phyloP scores from a whole-genome alignment of 2,888 invertebrate genomes.

The Eupithecia inturbata region DNA sequence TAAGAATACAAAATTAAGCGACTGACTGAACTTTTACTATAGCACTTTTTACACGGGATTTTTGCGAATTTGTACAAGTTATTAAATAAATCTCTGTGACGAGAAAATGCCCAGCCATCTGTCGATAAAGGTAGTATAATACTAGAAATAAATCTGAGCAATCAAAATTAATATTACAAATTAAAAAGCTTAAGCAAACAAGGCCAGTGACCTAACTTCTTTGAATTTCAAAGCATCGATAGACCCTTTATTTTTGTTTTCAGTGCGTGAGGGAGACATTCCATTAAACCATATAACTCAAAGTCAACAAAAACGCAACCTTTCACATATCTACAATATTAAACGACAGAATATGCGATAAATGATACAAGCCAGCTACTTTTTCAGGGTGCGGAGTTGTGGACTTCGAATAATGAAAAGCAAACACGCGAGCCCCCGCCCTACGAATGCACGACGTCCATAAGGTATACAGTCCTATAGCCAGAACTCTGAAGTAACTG shows the following conservation, averaged over 20 bases:
- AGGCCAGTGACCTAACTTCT: neutral
- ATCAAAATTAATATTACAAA: neutral
- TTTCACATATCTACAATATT: constrained; percentile 25
- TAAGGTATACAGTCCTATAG: constrained; percentile 24
- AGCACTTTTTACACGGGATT: neutral
- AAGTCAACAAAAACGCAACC: constrained; percentile 10
- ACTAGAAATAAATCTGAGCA: neutral
- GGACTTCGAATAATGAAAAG: constrained; percentile 70
- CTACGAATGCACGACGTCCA: constrained; percentile 49
- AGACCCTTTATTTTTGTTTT: constrained; percentile 8
- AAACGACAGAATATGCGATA: constrained; percentile 37
- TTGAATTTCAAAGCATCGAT: neutral
- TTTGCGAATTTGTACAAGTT: neutral
- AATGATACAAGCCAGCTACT: constrained; percentile 48
- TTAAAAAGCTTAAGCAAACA: neutral
- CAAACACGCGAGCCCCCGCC: constrained; percentile 76
- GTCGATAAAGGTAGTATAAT: neutral
- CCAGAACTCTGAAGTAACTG: neutral
- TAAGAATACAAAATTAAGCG: neutral
- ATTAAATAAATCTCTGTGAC: neutral
- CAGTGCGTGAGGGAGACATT: constrained; percentile 4
- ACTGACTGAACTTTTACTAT: neutral
- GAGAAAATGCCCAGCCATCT: neutral
- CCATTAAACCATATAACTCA: constrained; percentile 19
- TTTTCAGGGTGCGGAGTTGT: constrained; percentile 61